Conservation (phyloP, 2,888 invertebrate species). For the Mythimna loreyi region DNA sequence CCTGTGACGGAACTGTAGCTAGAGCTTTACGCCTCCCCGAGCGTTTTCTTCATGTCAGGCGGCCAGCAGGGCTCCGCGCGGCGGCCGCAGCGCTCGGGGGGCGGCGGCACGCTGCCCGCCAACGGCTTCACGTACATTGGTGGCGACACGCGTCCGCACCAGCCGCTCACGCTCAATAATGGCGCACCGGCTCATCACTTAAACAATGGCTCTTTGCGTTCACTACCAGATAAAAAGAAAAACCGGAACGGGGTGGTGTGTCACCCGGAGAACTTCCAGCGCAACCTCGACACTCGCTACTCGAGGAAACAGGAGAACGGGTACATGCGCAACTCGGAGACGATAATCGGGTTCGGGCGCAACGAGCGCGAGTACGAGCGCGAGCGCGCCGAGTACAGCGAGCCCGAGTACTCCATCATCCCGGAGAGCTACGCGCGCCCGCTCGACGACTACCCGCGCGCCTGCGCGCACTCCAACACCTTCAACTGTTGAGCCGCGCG, state of each 20-base stretch:
- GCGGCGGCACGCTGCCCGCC: conserved; percentile 92
- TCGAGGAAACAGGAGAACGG: conserved; percentile 89
- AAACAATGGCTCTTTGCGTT: conserved; percentile 89
- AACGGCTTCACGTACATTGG: conserved; percentile 95
- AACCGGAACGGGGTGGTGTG: conserved; percentile 86
- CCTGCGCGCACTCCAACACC: conserved; percentile 88
- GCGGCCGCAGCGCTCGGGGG: conserved; percentile 88
- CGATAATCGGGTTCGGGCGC: conserved; percentile 84
- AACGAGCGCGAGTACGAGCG: conserved; percentile 79
- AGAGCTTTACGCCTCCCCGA: conserved; percentile 98
- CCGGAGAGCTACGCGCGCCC: conserved; percentile 82
- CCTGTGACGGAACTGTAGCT: conserved; percentile 98
- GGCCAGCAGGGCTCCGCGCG: conserved; percentile 89
- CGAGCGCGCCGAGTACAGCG: conserved; percentile 82
- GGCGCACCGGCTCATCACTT: conserved; percentile 88
- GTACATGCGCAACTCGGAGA: conserved; percentile 87
- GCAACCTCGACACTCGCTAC: conserved; percentile 88
- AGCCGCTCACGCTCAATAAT: conserved; percentile 88
- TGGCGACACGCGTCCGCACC: conserved; percentile 91
- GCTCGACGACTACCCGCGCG: conserved; percentile 82
- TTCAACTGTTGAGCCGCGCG: conserved; percentile 87
- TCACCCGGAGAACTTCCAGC: conserved; percentile 89
- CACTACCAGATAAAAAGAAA: conserved; percentile 87
- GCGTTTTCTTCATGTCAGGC: conserved; percentile 94
- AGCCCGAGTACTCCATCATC: conserved; percentile 89